Evolutionary conservation across 2,113 vertebrate species (phyloP).

Genomic region (Malurus elegans): DNA sequence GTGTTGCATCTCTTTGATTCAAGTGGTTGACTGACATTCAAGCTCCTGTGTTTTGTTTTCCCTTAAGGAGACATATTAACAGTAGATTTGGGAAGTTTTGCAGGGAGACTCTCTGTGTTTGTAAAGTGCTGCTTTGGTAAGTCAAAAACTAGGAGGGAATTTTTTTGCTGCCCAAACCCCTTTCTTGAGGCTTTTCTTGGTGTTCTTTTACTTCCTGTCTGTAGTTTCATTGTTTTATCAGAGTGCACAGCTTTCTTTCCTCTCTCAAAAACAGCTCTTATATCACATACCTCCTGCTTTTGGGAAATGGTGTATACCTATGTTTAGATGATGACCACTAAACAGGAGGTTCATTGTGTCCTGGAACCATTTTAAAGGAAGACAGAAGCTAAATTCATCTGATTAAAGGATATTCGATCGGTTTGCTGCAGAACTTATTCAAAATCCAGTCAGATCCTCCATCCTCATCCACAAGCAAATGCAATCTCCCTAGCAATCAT

Average conservation of each 20-base stretch:
- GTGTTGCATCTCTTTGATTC: background rate
- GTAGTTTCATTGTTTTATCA: background rate
- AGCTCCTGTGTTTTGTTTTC: background rate
- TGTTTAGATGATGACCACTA: background rate
- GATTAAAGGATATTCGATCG: background rate
- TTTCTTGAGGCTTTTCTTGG: background rate
- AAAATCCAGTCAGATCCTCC: conserved; percentile 29
- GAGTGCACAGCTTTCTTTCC: background rate
- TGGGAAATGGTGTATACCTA: background rate
- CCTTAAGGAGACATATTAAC: background rate
- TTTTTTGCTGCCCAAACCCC: background rate
- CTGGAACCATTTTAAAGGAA: background rate
- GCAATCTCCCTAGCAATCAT: background rate
- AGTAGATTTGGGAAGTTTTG: background rate
- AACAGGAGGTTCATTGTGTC: background rate
- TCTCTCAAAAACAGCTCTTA: background rate
- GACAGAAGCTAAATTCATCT: background rate
- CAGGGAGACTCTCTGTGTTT: background rate
- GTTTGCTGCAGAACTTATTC: background rate
- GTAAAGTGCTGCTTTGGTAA: background rate
- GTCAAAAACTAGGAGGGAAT: background rate
- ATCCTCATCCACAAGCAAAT: background rate
- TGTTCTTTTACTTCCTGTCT: background rate
- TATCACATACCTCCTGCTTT: background rate
- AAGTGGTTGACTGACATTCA: background rate